These are phyloP conservation scores for Poecile atricapillus DNA, from an alignment of 2,113 vertebrate species.

Conservation along the genomic window DNA sequence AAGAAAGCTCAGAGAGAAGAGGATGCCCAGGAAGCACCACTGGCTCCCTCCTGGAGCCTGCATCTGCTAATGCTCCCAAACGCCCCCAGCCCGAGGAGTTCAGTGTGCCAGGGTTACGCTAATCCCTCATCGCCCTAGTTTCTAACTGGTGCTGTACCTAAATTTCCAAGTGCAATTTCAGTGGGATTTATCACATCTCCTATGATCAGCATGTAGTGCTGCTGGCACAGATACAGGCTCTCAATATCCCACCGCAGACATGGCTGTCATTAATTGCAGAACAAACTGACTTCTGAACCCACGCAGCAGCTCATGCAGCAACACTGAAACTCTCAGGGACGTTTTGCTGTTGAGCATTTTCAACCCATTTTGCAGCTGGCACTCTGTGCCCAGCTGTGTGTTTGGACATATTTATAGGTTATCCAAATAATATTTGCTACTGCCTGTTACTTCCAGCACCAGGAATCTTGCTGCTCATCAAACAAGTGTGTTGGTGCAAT, in stretches of 20 bases:
- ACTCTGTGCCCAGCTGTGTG: not conserved
- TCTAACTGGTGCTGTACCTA: constrained; percentile 40
- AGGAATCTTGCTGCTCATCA: not conserved
- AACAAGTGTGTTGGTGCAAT: not conserved
- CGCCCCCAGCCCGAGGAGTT: not conserved
- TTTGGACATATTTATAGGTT: not conserved
- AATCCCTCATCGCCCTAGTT: constrained; percentile 56
- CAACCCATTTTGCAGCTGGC: not conserved
- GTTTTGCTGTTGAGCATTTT: not conserved
- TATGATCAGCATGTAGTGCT: not conserved
- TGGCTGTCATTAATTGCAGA: not conserved
- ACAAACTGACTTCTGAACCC: not conserved
- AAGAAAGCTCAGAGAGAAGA: not conserved
- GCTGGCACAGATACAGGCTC: constrained; percentile 14
- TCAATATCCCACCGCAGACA: not conserved
- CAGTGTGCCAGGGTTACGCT: constrained; percentile 2
- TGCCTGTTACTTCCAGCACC: not conserved
- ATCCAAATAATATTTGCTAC: not conserved
- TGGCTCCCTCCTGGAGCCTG: not conserved
- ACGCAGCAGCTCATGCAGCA: not conserved
- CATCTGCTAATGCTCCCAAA: constrained; percentile 21
- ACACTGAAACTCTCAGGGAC: not conserved
- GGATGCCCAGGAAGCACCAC: not conserved
- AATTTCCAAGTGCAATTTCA: constrained; percentile 59
- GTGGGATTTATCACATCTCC: constrained; percentile 35